Conservation (phyloP, 2,888 invertebrate genomes). For the Cyrtodaria siliqua region DNA sequence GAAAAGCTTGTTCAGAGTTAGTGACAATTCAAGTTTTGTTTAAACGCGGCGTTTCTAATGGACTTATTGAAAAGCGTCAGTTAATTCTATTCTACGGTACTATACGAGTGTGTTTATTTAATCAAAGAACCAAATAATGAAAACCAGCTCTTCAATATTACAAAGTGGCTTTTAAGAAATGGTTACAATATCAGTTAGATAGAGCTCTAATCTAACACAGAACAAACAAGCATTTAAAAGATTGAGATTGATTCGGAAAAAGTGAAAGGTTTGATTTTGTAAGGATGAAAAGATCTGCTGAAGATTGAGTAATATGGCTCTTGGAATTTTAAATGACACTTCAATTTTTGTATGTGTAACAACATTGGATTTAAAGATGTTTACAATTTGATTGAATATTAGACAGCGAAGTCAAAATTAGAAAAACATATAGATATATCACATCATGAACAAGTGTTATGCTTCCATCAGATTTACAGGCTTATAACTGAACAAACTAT, state of each 20-base stretch:
- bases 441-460: no score
- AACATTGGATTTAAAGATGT: not conserved
- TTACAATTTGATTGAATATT: no score
- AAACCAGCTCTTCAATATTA: not conserved
- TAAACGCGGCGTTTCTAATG: no score
- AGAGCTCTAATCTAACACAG: not conserved
- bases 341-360: not conserved
- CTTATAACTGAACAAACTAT: no score
- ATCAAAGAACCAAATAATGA: not conserved
- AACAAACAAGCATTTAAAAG: conserved; percentile 12
- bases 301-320: conserved; percentile 2
- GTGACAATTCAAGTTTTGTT: no score
- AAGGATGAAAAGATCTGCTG: conserved; percentile 7
- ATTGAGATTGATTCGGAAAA: conserved; percentile 4
- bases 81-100: not conserved
- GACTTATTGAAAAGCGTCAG: no score
- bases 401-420: no score
- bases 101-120: conserved; percentile 6
- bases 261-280: conserved; percentile 10
- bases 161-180: conserved; percentile 8
- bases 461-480: no score
- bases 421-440: no score
- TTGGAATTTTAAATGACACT: conserved; percentile 1
- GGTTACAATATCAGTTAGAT: conserved; percentile 11
- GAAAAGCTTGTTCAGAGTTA: conserved; percentile 1